phyloP scores from a whole-genome alignment of 2,797 vertebrate species.

The Myripristis jacobus region DNA sequence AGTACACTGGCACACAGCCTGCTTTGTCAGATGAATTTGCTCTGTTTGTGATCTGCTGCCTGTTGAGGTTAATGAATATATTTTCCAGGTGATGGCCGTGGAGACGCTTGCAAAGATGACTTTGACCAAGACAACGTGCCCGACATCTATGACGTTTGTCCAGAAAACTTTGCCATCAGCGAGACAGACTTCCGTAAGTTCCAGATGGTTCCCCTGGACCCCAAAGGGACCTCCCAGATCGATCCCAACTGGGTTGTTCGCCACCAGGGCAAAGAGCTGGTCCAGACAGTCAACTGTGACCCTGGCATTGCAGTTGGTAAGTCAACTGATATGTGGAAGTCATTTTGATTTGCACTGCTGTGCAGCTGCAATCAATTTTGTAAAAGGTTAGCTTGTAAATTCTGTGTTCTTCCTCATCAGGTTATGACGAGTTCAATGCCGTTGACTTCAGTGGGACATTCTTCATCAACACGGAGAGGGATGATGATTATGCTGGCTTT shows the following conservation, averaged over 20 bases:
- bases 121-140: slow-evolving; percentile 96
- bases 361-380: not conserved
- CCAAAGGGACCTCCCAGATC: slow-evolving; percentile 97
- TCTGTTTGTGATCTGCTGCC: not conserved
- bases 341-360: not conserved
- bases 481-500: slow-evolving; percentile 97
- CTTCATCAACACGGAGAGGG: slow-evolving; percentile 98
- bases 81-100: slow-evolving; percentile 91
- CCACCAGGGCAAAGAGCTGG: slow-evolving; percentile 97
- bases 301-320: slow-evolving; percentile 97
- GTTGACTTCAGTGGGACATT: slow-evolving; percentile 99
- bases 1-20: not conserved
- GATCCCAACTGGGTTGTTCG: slow-evolving; percentile 99
- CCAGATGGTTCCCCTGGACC: slow-evolving; percentile 98
- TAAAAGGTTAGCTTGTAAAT: no score
- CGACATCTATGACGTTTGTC: slow-evolving; percentile 96
- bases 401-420: slow-evolving; percentile 68
- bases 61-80: slow-evolving; percentile 5
- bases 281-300: slow-evolving; percentile 98
- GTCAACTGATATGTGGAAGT: slow-evolving; percentile 41
- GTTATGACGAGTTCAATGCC: slow-evolving; percentile 96
- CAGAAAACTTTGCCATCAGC: slow-evolving; percentile 96
- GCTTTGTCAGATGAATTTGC: not conserved
- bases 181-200: slow-evolving; percentile 97
- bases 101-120: slow-evolving; percentile 96